A percentile compares a stretch with the other conserved stretches of the same genome.
Evolutionary conservation across 2,888 invertebrate genomes (phyloP).

Genomic region (Stenotaenia linearis): DNA sequence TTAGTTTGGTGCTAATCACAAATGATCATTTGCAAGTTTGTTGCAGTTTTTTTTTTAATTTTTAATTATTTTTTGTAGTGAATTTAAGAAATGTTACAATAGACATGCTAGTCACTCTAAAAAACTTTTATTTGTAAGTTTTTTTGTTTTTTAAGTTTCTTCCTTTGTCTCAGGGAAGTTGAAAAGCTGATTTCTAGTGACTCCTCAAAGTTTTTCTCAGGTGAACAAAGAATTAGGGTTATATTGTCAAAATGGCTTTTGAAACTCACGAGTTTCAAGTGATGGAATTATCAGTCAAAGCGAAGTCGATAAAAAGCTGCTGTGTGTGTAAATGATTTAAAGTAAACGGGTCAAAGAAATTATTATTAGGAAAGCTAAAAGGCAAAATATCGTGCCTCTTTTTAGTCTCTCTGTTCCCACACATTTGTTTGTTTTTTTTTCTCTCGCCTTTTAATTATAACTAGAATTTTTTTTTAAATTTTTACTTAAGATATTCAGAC

Average conservation of each 20-base stretch:
- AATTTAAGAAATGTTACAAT: background rate
- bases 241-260: background rate
- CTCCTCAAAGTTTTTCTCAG: background rate
- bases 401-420: background rate
- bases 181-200: background rate
- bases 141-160: background rate
- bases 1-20: background rate
- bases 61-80: no score
- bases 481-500: background rate
- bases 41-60: background rate
- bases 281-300: background rate
- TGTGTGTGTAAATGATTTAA: background rate
- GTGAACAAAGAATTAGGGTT: background rate
- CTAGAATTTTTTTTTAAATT: background rate
- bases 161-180: conserved; percentile 4
- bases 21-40: background rate
- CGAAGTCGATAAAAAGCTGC: background rate
- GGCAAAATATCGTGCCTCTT: background rate
- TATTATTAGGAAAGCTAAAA: background rate
- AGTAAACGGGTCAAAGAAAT: background rate
- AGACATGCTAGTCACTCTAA: background rate
- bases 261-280: background rate
- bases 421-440: background rate
- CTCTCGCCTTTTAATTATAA: background rate
- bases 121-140: background rate